Evolutionary conservation across 2,797 vertebrate species (phyloP).

Genomic region (Xenops minutus): DNA sequence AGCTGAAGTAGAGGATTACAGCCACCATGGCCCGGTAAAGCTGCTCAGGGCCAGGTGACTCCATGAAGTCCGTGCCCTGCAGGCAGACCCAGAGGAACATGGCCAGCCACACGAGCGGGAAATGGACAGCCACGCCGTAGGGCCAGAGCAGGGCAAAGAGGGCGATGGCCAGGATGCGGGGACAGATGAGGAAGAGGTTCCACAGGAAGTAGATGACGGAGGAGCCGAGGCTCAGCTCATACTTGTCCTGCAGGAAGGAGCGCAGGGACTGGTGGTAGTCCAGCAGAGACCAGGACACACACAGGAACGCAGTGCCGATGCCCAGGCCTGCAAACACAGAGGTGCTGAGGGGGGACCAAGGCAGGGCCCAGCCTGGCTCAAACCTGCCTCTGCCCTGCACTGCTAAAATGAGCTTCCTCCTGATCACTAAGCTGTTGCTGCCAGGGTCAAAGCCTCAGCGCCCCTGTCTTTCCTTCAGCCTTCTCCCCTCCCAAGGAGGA

Average conservation of each 20-base stretch:
- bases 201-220: slow-evolving; percentile 88
- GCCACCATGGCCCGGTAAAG: slow-evolving; percentile 88
- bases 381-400: no score
- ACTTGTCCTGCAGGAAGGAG: slow-evolving; percentile 86
- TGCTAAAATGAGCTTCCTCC: neutral
- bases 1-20: slow-evolving; percentile 94
- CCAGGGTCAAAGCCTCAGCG: neutral
- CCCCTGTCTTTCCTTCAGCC: accelerated
- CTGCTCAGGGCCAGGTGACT: slow-evolving; percentile 77
- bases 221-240: slow-evolving; percentile 78
- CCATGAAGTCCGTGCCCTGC: slow-evolving; percentile 90
- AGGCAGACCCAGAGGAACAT: slow-evolving; percentile 85
- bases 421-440: neutral
- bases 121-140: slow-evolving; percentile 76
- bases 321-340: slow-evolving; percentile 79
- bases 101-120: slow-evolving; percentile 79
- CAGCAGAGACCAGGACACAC: slow-evolving; percentile 92
- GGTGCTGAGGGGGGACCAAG: neutral
- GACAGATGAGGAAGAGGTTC: slow-evolving; percentile 90
- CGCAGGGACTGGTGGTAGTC: slow-evolving; percentile 94
- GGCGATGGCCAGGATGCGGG: slow-evolving; percentile 81
- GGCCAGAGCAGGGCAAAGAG: slow-evolving; percentile 86
- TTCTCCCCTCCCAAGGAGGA: accelerated
- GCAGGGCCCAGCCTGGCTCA: neutral
- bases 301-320: slow-evolving; percentile 81